A percentile compares a stretch with the other conserved stretches of the same genome.
phyloP scores from a whole-genome alignment of 2,113 vertebrate genomes.

The Terrapene triunguis region DNA sequence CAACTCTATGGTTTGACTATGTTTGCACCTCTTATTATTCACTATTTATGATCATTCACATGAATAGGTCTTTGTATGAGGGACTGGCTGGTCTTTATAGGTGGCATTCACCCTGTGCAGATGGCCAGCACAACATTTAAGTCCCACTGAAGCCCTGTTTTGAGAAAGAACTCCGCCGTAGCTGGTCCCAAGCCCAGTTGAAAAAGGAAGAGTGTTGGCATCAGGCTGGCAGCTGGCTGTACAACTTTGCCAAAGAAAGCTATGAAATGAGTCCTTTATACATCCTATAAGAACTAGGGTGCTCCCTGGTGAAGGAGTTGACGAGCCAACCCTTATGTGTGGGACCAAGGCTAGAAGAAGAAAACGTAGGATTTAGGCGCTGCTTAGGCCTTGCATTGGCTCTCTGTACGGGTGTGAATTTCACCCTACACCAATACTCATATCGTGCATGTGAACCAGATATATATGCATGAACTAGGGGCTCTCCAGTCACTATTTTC shows the following conservation, averaged over 20 bases:
- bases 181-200: background rate
- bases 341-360: background rate
- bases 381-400: background rate
- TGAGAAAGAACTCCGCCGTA: background rate
- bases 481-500: background rate
- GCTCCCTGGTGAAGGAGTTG: background rate
- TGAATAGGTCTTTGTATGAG: conserved; percentile 43
- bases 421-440: conserved; percentile 28
- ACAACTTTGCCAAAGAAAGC: background rate
- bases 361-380: conserved; percentile 6
- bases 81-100: conserved; percentile 29
- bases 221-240: background rate
- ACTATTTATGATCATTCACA: conserved; percentile 18
- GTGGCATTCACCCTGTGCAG: conserved; percentile 4
- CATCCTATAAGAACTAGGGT: background rate
- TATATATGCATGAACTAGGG: background rate
- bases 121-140: conserved; percentile 14
- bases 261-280: background rate
- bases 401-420: background rate
- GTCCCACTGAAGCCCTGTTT: conserved; percentile 45
- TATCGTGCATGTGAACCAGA: background rate
- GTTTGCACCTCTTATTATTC: conserved; percentile 5
- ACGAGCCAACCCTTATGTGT: background rate
- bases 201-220: background rate
- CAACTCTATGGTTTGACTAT: background rate